Evolutionary conservation across 2,113 vertebrate species (phyloP).

Genomic region (Ctenodactylus gundi): DNA sequence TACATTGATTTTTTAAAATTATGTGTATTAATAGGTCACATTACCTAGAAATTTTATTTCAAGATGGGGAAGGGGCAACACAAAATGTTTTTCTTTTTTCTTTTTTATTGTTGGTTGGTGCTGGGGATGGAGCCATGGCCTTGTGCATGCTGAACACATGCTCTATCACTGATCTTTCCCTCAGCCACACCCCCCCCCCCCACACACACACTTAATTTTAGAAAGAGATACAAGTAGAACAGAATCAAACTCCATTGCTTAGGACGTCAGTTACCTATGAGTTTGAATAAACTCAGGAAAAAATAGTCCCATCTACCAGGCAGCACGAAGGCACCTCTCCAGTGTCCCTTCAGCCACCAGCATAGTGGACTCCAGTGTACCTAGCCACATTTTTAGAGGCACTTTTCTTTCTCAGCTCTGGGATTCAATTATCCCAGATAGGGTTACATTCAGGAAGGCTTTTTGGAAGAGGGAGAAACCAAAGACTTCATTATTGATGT

Average conservation of each 20-base stretch:
- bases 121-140: not conserved
- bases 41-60: slow-evolving; percentile 54
- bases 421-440: not conserved
- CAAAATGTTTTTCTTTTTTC: not conserved
- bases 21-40: not conserved
- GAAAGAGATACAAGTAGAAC: not conserved
- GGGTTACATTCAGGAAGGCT: not conserved
- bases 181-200: not conserved
- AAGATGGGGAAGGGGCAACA: not conserved
- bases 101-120: not conserved
- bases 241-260: not conserved
- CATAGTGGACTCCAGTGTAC: not conserved
- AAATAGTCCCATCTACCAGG: not conserved
- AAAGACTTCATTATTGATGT: not conserved
- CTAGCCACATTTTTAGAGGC: not conserved
- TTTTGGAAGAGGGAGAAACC: not conserved
- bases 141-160: too few relatives aligned
- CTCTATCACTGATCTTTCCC: not conserved
- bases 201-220: not conserved
- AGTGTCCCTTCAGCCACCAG: not conserved
- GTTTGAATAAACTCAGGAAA: not conserved
- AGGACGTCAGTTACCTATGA: not conserved
- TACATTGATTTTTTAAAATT: slow-evolving; percentile 30
- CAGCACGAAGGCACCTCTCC: not conserved
- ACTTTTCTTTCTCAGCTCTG: not conserved